These are phyloP conservation scores for Chymomyza costata DNA, from an alignment of 1,140 invertebrate species.

Conservation along the genomic window DNA sequence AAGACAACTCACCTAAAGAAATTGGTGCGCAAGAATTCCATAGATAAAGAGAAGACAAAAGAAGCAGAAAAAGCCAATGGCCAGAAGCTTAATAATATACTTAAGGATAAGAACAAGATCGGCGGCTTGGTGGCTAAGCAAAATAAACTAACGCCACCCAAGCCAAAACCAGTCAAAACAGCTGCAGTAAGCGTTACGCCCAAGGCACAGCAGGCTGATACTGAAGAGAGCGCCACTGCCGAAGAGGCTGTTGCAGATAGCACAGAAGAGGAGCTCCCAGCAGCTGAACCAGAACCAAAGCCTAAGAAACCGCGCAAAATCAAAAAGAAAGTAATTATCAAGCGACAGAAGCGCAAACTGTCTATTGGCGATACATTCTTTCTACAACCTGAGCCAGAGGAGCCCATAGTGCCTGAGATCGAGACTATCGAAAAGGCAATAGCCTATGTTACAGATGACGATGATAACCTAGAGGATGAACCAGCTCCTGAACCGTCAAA, in stretches of 20 bases:
- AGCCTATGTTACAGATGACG: conserved; percentile 62
- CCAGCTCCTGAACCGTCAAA: conserved; percentile 26
- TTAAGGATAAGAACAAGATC: conserved; percentile 58
- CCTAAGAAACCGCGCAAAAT: conserved; percentile 60
- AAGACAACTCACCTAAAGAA: conserved; percentile 48
- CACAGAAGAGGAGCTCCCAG: no score
- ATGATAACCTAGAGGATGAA: conserved; percentile 17
- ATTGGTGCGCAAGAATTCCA: conserved; percentile 55
- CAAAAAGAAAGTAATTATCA: conserved; percentile 72
- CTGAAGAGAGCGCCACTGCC: conserved; percentile 4
- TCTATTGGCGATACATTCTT: conserved; percentile 65
- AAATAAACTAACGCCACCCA: conserved; percentile 54
- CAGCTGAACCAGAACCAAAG: conserved; percentile 18
- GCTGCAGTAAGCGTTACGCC: not conserved
- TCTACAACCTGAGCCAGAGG: conserved; percentile 48
- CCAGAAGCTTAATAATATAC: conserved; percentile 41
- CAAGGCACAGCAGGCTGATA: not conserved
- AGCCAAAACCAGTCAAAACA: conserved; percentile 7
- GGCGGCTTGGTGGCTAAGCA: conserved; percentile 37
- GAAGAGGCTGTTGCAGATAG: conserved; percentile 9
- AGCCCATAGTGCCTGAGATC: conserved; percentile 46
- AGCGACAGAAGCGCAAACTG: conserved; percentile 58
- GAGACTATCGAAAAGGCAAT: conserved; percentile 68
- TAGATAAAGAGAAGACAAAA: conserved; percentile 47
- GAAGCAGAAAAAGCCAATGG: conserved; percentile 16